phyloP scores from a whole-genome alignment of 2,888 invertebrate genomes.

The Drosophila buzzatii region DNA sequence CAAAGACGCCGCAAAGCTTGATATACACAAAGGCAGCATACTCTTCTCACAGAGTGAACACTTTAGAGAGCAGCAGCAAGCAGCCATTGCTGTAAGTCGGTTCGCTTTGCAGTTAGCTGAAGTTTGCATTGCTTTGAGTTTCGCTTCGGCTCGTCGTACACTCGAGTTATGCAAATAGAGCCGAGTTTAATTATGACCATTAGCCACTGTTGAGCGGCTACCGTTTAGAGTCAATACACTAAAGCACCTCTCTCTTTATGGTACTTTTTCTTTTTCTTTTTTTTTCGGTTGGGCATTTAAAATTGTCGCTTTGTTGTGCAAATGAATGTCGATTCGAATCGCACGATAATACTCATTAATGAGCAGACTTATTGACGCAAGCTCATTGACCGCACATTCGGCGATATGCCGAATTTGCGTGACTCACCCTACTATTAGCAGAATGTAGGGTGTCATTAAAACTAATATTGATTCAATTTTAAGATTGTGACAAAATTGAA shows the following conservation, averaged over 20 bases:
- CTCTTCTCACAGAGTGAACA: background rate
- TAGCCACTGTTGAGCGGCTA: constrained; percentile 83
- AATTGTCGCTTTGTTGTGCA: constrained; percentile 52
- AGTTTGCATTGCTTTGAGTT: constrained; percentile 33
- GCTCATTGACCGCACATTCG: constrained; percentile 60
- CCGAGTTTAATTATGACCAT: constrained; percentile 79
- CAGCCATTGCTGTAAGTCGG: constrained; percentile 1
- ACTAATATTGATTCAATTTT: constrained; percentile 3
- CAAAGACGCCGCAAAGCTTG: background rate
- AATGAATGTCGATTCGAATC: constrained; percentile 22
- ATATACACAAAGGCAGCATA: background rate
- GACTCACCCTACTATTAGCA: constrained; percentile 22
- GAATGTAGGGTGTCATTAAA: constrained; percentile 4
- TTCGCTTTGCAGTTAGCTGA: constrained; percentile 17
- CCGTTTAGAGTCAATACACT: constrained; percentile 74
- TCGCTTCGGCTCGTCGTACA: constrained; percentile 42
- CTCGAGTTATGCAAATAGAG: constrained; percentile 75
- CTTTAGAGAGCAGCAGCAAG: constrained; percentile 1
- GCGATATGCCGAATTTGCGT: constrained; percentile 43
- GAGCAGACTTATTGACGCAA: constrained; percentile 65
- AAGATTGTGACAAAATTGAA: constrained; percentile 4
- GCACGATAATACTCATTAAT: constrained; percentile 52
- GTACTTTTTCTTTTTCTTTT: constrained; percentile 22
- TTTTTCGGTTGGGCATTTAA: constrained; percentile 24
- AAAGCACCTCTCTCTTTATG: constrained; percentile 12